Percentiles rank a stretch among this genome's conserved stretches.
phyloP scores from a whole-genome alignment of 2,113 vertebrate species.

The Centrocercus urophasianus region DNA sequence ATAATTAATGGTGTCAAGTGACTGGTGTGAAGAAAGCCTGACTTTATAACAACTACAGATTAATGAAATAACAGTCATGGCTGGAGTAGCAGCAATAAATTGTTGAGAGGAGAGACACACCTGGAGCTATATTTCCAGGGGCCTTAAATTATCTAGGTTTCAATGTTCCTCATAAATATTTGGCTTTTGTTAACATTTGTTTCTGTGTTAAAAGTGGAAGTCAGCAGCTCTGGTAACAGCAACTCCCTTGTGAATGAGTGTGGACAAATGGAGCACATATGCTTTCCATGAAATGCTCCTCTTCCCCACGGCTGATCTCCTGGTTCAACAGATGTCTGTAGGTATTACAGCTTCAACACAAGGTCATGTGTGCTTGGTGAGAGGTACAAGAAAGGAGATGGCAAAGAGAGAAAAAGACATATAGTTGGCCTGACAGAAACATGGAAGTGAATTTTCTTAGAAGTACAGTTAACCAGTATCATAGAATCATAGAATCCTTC shows the following conservation, averaged over 20 bases:
- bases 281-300: not conserved
- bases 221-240: not conserved
- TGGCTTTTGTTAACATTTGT: constrained; percentile 53
- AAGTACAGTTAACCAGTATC: not conserved
- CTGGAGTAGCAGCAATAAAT: constrained; percentile 65
- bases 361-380: not conserved
- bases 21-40: constrained; percentile 70
- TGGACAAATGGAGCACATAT: not conserved
- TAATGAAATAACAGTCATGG: constrained; percentile 71
- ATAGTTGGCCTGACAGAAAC: too few relatives aligned
- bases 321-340: not conserved
- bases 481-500: too few relatives aligned
- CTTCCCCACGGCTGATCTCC: not conserved
- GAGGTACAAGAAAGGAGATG: too few relatives aligned
- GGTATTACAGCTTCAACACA: not conserved
- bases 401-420: not conserved
- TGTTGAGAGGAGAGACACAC: constrained; percentile 37
- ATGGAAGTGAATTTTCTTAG: not conserved
- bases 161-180: constrained; percentile 53
- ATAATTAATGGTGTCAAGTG: constrained; percentile 74
- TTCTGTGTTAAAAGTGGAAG: constrained; percentile 42
- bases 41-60: constrained; percentile 55
- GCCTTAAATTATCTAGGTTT: constrained; percentile 47
- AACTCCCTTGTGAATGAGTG: not conserved
- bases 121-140: constrained; percentile 52